Evolutionary conservation across 2,888 invertebrate genomes (phyloP).

Genomic region (Eurois occulta): DNA sequence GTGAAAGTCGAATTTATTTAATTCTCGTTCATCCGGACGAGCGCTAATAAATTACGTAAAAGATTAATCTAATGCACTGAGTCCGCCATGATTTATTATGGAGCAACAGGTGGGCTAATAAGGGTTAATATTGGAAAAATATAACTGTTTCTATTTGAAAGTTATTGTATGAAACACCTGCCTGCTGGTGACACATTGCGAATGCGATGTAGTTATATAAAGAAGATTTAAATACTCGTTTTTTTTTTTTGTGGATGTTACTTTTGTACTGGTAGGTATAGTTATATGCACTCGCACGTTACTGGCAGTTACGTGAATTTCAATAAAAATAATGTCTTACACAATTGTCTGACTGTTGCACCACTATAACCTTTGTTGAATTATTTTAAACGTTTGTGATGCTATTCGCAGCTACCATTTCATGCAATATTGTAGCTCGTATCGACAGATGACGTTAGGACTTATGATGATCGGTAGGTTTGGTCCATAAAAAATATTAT

Average conservation of each 20-base stretch:
- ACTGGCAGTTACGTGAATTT: no score
- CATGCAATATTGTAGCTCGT: not conserved
- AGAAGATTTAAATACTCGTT: not conserved
- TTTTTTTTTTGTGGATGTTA: not conserved
- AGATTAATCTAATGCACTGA: conserved; percentile 70
- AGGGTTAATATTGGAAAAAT: conserved; percentile 66
- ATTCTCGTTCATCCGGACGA: conserved; percentile 57
- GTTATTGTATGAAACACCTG: conserved; percentile 19
- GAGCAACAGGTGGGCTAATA: conserved; percentile 69
- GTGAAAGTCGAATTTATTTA: conserved; percentile 61
- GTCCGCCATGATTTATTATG: conserved; percentile 65
- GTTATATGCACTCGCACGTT: not conserved
- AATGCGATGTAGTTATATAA: not conserved
- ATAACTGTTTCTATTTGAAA: conserved; percentile 48
- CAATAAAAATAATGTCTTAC: not conserved
- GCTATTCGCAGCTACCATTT: not conserved
- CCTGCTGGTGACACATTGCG: not conserved
- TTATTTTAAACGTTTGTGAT: not conserved
- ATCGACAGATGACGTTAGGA: not conserved
- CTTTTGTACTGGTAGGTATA: not conserved
- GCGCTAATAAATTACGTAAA: conserved; percentile 68
- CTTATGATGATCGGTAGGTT: not conserved
- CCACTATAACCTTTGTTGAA: not conserved
- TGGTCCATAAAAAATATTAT: not conserved
- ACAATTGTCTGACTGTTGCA: not conserved